Evolutionary conservation across 2,113 vertebrate species (phyloP), one percentile per base, ranked within the genome.

Genomic region (Solea solea): DNA sequence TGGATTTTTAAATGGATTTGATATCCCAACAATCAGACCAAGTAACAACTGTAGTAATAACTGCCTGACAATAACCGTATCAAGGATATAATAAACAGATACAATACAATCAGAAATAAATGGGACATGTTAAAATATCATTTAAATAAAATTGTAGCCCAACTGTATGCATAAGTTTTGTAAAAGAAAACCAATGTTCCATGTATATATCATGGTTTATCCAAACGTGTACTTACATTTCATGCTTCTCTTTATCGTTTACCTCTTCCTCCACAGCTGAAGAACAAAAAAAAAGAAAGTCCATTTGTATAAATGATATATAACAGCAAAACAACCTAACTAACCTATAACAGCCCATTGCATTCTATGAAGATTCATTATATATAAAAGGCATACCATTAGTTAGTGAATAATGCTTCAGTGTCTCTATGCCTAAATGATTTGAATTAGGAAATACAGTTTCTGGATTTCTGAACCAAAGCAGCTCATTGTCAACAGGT

Each of bases 211-310:
- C 5, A 27, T n/a, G 4, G 4, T 45, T 57, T 25, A 50, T 8
- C 34, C 0, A 7, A 41, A 53, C 34, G 41, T 40, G 53, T 74
- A 89, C 89, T 90, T 72, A 92, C 89, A 71, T 74, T 34, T 80
- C 84, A 72, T 53, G 70, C 61, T 81, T 84, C 49, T 82, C 77
- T 27, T 86, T 73, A 9, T 64, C 28, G 28, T 88, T 80, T 1
- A 61, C 52, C 49, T 84, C 77, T 46, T 42, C 88, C 62, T 85
- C 82, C 15, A 65, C 66, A 73, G 81, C 75, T 80, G 77, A 79
- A 27, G 72, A 44, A 75, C 8, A 77, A 42, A 83, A 46, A 75
- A 11, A 73, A 28, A 63, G 2, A 50, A 16, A 67, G 3, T 12
- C n/a, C 11, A 21, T 50, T 21, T 76, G 6, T 21, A 25, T 28